Base-by-base conservation (phyloP, 1,140 invertebrate species). In the Proctacanthus coquilletti region DNA sequence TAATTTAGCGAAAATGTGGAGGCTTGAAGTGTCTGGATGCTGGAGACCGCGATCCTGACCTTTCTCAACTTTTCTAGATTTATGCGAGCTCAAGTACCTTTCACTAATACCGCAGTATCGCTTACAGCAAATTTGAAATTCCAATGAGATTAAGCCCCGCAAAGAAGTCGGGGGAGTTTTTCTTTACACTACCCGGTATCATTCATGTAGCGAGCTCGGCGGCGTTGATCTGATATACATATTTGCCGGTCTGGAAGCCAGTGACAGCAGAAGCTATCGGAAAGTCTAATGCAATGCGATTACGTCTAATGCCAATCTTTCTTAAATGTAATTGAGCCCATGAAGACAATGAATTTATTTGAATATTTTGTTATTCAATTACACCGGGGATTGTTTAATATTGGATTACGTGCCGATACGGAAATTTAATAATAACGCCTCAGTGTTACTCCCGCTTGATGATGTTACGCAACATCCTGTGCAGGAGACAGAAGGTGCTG, bases 331-430 rank as follows among this genome's bases (percentile, higher is more conserved):
- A 27, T 27, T 27, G 23, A 27, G 23, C 23, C 23, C 23, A 27
- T 27, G 23, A 27, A 27, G 23, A 27, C 23, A 27, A 27, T 27
- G 23, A 27, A 27, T 27, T 27, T 27, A 27, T 27, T 27, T 27
- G 23, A 27, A 27, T 27, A 27, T 27, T 27, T 27, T 27, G 23
- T 27, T 27, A 27, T 27, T 27, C 23, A 27, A 27, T 27, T 27
- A 27, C 13, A 27, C 13, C 8, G 8, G 8, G 13, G 13, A 13
- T 27, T 27, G 23, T 27, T 27, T 27, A 13, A 27, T 27, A 27
- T 27, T 27, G 23, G 13, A 27, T 27, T 27, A 27, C 23, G 13
- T 27, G 23, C 13, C 23, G 23, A 13, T 27, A 13, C 23, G 23
- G 23, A 27, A 27, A 27, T 27, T 27, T 13, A 27, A 27, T 27